Percentiles rank a stretch among this genome's conserved stretches.
phyloP scores from a whole-genome alignment of 2,888 invertebrate species.

The Gerris lacustris region DNA sequence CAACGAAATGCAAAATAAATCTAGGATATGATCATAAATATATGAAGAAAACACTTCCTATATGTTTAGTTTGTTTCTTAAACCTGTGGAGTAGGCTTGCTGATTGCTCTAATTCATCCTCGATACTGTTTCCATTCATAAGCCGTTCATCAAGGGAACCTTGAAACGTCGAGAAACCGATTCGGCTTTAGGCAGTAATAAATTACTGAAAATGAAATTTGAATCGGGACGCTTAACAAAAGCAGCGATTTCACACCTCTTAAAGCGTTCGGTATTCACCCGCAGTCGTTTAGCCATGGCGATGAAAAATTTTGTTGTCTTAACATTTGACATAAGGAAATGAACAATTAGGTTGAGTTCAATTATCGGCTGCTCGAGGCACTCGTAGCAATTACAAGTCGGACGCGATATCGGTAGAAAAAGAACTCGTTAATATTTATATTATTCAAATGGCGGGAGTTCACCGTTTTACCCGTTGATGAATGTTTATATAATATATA shows the following conservation, averaged over 20 bases:
- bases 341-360: conserved; percentile 1
- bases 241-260: conserved; percentile 5
- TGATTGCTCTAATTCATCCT: too few species aligned
- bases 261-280: not conserved
- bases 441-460: not conserved
- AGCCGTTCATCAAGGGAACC: not conserved
- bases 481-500: conserved; percentile 3
- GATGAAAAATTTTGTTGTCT: conserved; percentile 1
- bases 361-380: not conserved
- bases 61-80: too few species aligned
- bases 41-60: too few species aligned
- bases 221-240: not conserved
- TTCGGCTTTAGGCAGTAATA: not conserved
- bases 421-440: conserved; percentile 2
- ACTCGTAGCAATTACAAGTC: not conserved
- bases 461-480: not conserved
- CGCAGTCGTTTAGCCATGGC: not conserved
- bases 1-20: too few species aligned
- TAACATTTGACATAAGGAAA: conserved; percentile 5
- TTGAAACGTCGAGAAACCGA: not conserved
- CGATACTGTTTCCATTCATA: too few species aligned
- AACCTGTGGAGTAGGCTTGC: too few species aligned
- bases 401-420: not conserved
- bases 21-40: too few species aligned
- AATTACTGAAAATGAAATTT: conserved; percentile 1